Percentiles rank a stretch among this genome's conserved stretches.
Conservation (phyloP, 1,140 invertebrate genomes). For the Tribolium castaneum region DNA sequence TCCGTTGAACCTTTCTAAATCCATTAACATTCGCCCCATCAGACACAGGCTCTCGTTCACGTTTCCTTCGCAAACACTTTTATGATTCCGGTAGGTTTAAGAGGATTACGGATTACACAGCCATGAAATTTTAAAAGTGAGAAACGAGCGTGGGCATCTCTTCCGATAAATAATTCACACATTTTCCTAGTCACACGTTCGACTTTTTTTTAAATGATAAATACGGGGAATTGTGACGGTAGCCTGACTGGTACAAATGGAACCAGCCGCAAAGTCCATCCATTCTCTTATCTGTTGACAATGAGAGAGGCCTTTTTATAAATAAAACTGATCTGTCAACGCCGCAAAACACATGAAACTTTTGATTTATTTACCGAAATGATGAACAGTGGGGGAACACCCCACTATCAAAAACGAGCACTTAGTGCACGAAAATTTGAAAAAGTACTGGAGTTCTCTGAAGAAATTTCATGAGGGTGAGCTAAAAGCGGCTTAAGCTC, state of each 20-base stretch:
- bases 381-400: too few relatives aligned
- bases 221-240: not conserved
- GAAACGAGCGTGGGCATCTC: not conserved
- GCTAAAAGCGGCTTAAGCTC: not conserved
- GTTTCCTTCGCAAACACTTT: not conserved
- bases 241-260: constrained; percentile 11
- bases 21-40: constrained; percentile 1
- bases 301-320: constrained; percentile 22
- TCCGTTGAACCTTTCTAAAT: not conserved
- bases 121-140: not conserved
- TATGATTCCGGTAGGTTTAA: constrained; percentile 19
- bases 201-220: constrained; percentile 25
- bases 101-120: constrained; percentile 2
- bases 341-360: constrained; percentile 20
- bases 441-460: too few relatives aligned
- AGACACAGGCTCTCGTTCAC: not conserved
- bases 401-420: too few relatives aligned
- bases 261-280: constrained; percentile 12
- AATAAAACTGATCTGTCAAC: constrained; percentile 31
- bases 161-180: not conserved
- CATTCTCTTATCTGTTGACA: constrained; percentile 32
- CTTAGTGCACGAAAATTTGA: too few relatives aligned
- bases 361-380: constrained; percentile 13
- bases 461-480: too few relatives aligned
- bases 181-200: not conserved